Evolutionary conservation across 2,888 invertebrate species (phyloP).

Genomic region (Neoascia interrupta): DNA sequence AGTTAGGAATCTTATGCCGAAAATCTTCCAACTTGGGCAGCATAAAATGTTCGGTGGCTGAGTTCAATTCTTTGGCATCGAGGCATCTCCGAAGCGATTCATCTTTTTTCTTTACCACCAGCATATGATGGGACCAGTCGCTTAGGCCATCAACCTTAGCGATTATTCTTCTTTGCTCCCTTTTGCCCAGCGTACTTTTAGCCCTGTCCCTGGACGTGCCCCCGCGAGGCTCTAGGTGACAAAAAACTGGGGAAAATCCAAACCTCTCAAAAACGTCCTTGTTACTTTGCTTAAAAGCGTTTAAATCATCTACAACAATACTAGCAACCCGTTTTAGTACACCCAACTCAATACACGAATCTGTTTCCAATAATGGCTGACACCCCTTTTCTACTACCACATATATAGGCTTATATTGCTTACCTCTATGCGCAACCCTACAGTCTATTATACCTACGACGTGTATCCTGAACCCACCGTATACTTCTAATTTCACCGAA

Average conservation of each 20-base stretch:
- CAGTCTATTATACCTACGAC: neutral
- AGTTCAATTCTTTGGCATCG: conserved; percentile 22
- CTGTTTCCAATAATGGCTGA: too few relatives aligned
- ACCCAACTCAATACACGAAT: conserved; percentile 2
- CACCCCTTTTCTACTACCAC: neutral
- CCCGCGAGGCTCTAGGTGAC: conserved; percentile 4
- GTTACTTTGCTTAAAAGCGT: conserved; percentile 3
- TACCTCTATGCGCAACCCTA: neutral
- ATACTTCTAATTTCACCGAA: neutral
- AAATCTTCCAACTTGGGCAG: conserved; percentile 6
- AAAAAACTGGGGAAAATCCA: conserved; percentile 1
- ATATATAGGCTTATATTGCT: neutral
- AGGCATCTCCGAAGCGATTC: conserved; percentile 3
- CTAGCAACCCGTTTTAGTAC: conserved; percentile 32
- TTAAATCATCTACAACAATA: neutral
- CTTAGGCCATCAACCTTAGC: neutral
- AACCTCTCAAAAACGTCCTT: conserved; percentile 12
- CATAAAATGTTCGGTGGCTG: conserved; percentile 1
- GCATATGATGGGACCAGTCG: too few relatives aligned
- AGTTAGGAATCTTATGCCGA: neutral
- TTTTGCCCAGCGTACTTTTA: conserved; percentile 52
- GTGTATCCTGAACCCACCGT: neutral
- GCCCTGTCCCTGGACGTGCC: conserved; percentile 15
- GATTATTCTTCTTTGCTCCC: conserved; percentile 62
- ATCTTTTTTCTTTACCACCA: conserved; percentile 15